A percentile compares a stretch with the other conserved stretches of the same genome.
These are phyloP conservation scores for Hirtodrosophila alboralis DNA, from an alignment of 2,888 invertebrate genomes.

Conservation along the genomic window DNA sequence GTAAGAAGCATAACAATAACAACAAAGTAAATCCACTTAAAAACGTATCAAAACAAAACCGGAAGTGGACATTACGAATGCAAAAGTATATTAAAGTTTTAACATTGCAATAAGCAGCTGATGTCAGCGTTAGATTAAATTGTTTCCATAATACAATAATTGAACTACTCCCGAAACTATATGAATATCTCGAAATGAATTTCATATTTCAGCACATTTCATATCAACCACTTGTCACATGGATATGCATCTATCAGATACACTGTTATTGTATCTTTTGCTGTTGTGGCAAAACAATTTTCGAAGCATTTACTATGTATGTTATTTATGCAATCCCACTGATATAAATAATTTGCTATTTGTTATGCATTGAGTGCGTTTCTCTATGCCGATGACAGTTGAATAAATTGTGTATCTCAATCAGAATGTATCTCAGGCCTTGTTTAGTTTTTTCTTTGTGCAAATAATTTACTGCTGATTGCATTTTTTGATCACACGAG, in stretches of 20 bases:
- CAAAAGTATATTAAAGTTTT: conserved; percentile 16
- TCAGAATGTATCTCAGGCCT: conserved; percentile 14
- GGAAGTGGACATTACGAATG: conserved; percentile 31
- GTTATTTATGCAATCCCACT: conserved; percentile 43
- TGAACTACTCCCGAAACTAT: no score
- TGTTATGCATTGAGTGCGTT: conserved; percentile 53
- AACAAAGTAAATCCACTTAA: conserved; percentile 40
- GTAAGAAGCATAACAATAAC: conserved; percentile 4
- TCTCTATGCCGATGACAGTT: no score
- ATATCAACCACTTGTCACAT: conserved; percentile 8
- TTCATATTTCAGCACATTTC: conserved; percentile 4
- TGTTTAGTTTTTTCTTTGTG: conserved; percentile 34
- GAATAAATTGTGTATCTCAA: not conserved
- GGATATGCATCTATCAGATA: conserved; percentile 14
- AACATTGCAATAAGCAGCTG: conserved; percentile 14
- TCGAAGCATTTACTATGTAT: conserved; percentile 35
- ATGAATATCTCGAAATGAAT: not conserved
- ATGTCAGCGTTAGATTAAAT: no score
- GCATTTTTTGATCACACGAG: conserved; percentile 34
- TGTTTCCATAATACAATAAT: no score
- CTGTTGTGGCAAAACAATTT: conserved; percentile 45
- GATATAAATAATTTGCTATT: conserved; percentile 44
- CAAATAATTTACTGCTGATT: conserved; percentile 55
- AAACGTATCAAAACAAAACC: conserved; percentile 41
- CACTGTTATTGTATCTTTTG: conserved; percentile 26